These are phyloP conservation scores for Turdus rufiventris DNA, from an alignment of 2,113 vertebrate genomes.

Conservation along the genomic window DNA sequence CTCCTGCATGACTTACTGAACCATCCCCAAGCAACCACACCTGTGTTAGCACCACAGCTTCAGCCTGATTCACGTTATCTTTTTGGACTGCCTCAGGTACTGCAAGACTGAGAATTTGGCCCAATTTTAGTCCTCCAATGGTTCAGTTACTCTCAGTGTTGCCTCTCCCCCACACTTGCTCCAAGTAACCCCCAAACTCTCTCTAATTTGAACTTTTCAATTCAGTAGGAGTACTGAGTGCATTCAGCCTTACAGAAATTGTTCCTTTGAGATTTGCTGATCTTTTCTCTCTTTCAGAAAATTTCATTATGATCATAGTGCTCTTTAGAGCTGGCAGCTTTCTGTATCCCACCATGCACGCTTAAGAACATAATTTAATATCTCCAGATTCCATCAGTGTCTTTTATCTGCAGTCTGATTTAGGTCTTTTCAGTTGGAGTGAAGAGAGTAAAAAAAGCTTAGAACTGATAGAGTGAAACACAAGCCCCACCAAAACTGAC, in stretches of 20 bases:
- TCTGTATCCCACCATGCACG: background rate
- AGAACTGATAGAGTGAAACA: background rate
- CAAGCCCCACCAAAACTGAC: background rate
- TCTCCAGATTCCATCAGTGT: background rate
- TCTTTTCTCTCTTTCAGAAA: slow-evolving; percentile 2
- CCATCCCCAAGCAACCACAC: background rate
- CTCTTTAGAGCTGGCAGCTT: background rate
- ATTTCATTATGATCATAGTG: background rate
- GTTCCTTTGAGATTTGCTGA: background rate
- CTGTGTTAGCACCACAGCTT: background rate
- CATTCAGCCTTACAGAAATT: background rate
- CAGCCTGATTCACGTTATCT: background rate
- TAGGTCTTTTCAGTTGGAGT: background rate
- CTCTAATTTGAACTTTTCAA: background rate
- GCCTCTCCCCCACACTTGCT: background rate
- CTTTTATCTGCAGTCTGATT: background rate
- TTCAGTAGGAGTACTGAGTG: background rate
- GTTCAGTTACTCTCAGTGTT: background rate
- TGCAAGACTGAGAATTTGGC: background rate
- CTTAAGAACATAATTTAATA: background rate
- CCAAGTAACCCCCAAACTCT: background rate
- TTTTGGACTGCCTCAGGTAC: background rate
- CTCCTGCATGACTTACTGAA: background rate
- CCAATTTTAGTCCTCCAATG: background rate
- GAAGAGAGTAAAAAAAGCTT: background rate